Percentiles rank a stretch among this genome's conserved stretches.
phyloP scores from a whole-genome alignment of 2,113 vertebrate genomes.

The Podarcis muralis region DNA sequence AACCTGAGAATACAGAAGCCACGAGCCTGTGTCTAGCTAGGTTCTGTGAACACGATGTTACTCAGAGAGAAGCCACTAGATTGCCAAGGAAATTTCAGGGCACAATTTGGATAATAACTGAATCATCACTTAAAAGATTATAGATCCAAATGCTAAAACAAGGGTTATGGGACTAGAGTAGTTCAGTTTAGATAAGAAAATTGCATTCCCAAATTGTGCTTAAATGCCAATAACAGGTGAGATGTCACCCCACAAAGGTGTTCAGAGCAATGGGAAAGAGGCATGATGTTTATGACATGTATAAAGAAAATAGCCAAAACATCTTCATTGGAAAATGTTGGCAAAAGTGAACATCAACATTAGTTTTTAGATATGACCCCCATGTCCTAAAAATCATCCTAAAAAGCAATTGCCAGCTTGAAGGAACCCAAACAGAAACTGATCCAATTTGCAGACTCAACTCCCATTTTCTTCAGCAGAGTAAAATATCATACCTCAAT shows the following conservation, averaged over 20 bases:
- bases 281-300: not conserved
- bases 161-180: not conserved
- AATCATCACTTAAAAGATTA: not conserved
- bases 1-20: not conserved
- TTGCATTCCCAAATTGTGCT: not conserved
- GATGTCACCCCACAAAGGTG: not conserved
- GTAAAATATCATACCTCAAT: conserved; percentile 12
- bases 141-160: not conserved
- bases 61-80: not conserved
- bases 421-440: conserved; percentile 1
- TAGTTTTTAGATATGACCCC: not conserved
- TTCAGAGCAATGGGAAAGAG: not conserved
- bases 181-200: not conserved
- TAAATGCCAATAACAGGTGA: not conserved
- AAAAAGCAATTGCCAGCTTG: conserved; percentile 8
- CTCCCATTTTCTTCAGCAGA: conserved; percentile 8
- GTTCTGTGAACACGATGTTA: not conserved
- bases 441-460: conserved; percentile 1
- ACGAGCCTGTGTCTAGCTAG: not conserved
- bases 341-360: not conserved
- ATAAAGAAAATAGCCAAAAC: not conserved
- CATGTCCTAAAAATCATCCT: conserved; percentile 12
- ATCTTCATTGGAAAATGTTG: not conserved
- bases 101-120: not conserved
- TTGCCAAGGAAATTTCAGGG: not conserved